phyloP scores from a whole-genome alignment of 2,888 invertebrate species.

The Philhelius pedissequus region DNA sequence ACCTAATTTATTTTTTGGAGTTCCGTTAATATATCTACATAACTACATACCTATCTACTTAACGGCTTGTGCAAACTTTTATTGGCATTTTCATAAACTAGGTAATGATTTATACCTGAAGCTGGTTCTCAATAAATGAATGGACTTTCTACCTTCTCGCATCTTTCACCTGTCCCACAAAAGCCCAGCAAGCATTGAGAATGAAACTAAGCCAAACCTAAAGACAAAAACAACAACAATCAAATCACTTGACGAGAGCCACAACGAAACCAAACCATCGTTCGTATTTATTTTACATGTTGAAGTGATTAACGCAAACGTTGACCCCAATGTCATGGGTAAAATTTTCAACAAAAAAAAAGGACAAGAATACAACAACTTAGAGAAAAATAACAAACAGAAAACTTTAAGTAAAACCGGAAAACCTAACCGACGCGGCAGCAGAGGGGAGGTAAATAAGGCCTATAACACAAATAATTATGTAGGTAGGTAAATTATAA shows the following conservation, averaged over 20 bases:
- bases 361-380: constrained; percentile 3
- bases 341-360: neutral
- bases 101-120: constrained; percentile 18
- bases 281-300: constrained; percentile 25
- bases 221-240: neutral
- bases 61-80: neutral
- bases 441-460: neutral
- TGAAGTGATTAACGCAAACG: constrained; percentile 50
- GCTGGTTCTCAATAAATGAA: neutral
- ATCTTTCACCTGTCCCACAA: neutral
- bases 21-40: no score
- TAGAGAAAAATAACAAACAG: constrained; percentile 24
- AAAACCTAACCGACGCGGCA: neutral
- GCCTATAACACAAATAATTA: neutral
- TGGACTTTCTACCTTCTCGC: constrained; percentile 29
- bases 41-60: no score
- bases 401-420: constrained; percentile 1
- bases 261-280: neutral
- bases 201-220: constrained; percentile 30
- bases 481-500: no score
- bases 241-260: neutral
- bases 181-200: neutral
- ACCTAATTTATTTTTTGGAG: no score
- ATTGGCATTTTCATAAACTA: neutral
- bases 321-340: constrained; percentile 64